These are phyloP conservation scores for Laspeyria flexula DNA, from an alignment of 2,888 invertebrate species.

Conservation along the genomic window DNA sequence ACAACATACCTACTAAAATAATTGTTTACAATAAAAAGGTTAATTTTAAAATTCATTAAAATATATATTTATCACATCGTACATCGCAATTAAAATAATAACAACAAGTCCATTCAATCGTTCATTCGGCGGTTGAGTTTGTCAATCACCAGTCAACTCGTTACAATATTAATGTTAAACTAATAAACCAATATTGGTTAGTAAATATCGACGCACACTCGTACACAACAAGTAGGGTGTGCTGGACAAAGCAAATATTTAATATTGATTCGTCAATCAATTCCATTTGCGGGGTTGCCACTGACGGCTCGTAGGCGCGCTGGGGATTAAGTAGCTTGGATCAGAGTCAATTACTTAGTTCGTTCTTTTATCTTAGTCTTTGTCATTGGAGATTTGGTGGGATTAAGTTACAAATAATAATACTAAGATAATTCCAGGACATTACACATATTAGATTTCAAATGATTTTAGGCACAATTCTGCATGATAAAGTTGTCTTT, in stretches of 20 bases:
- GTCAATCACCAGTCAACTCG: neutral
- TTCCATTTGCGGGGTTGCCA: constrained; percentile 4
- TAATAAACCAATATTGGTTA: neutral
- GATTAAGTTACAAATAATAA: too few relatives aligned
- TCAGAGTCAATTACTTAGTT: neutral
- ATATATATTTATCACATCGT: too few relatives aligned
- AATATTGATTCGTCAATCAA: constrained; percentile 23
- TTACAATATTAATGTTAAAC: neutral
- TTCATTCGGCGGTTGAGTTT: neutral
- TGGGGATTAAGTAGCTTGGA: constrained; percentile 1
- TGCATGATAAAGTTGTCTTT: too few relatives aligned
- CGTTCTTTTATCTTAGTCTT: too few relatives aligned
- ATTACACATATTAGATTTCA: too few relatives aligned
- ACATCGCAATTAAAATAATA: too few relatives aligned
- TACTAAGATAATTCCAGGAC: too few relatives aligned
- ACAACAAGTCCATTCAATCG: neutral
- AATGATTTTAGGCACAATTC: too few relatives aligned
- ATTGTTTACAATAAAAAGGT: too few relatives aligned
- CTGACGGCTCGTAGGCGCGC: neutral
- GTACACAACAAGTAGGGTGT: neutral
- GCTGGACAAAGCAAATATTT: constrained; percentile 12
- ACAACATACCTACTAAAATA: too few relatives aligned
- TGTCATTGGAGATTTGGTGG: too few relatives aligned
- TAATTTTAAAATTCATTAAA: too few relatives aligned
- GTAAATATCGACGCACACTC: neutral